These are phyloP conservation scores for Ametastegia equiseti DNA, from an alignment of 2,888 invertebrate genomes.

Conservation along the genomic window DNA sequence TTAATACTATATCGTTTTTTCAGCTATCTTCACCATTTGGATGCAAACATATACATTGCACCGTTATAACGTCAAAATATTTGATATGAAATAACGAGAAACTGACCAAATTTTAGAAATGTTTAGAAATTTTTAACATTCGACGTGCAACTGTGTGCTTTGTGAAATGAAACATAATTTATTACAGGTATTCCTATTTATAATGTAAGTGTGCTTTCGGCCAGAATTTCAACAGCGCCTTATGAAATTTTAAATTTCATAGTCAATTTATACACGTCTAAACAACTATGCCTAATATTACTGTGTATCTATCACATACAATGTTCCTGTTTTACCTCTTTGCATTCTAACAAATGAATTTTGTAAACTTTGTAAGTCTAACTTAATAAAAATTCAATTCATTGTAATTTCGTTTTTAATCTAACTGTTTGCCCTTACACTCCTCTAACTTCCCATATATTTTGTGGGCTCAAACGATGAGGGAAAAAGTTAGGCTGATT, in stretches of 20 bases:
- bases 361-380: constrained; percentile 46
- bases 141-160: constrained; percentile 32
- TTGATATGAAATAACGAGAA: background rate
- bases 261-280: constrained; percentile 38
- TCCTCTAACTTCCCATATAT: too few species aligned
- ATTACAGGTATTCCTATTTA: constrained; percentile 37
- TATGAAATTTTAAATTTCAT: constrained; percentile 22
- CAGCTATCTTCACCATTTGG: constrained; percentile 67
- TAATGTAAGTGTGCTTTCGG: constrained; percentile 24
- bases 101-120: constrained; percentile 34
- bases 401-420: background rate
- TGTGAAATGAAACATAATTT: constrained; percentile 31
- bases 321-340: constrained; percentile 44
- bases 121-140: constrained; percentile 1
- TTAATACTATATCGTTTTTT: constrained; percentile 51
- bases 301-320: constrained; percentile 16
- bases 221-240: constrained; percentile 40
- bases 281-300: constrained; percentile 17
- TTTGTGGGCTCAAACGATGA: too few species aligned
- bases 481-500: too few species aligned
- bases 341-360: constrained; percentile 33
- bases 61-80: constrained; percentile 60
- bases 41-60: constrained; percentile 68
- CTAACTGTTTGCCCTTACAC: background rate
- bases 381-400: constrained; percentile 14